These are phyloP conservation scores for Alfaro cultratus DNA, from an alignment of 2,797 vertebrate species.

Conservation along the genomic window DNA sequence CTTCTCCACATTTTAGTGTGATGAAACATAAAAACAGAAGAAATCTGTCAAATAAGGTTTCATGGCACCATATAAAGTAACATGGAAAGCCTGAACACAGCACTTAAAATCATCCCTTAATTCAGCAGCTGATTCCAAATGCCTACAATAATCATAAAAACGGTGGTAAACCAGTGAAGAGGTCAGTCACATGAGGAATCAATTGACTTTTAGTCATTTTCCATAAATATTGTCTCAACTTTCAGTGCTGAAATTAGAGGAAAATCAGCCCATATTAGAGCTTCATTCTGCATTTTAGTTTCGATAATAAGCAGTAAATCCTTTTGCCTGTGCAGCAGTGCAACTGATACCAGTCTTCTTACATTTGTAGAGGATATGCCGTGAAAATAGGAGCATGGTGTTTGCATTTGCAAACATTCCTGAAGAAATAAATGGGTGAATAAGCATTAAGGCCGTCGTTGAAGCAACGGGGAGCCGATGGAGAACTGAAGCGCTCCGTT, in stretches of 20 bases:
- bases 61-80: constrained; percentile 47
- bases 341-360: not conserved
- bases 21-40: constrained; percentile 9
- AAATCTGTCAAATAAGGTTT: constrained; percentile 22
- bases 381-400: constrained; percentile 25
- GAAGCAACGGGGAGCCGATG: constrained; percentile 54
- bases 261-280: constrained; percentile 19
- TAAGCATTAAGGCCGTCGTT: constrained; percentile 31
- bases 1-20: not conserved
- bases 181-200: constrained; percentile 61
- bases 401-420: constrained; percentile 42
- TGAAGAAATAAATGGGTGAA: constrained; percentile 51
- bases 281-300: constrained; percentile 5
- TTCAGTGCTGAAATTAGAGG: constrained; percentile 15
- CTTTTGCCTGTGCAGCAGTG: constrained; percentile 2
- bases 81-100: constrained; percentile 35
- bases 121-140: constrained; percentile 27
- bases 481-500: constrained; percentile 61
- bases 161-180: constrained; percentile 47
- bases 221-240: constrained; percentile 46
- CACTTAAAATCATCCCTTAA: constrained; percentile 43
- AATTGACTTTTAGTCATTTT: constrained; percentile 36
- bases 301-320: constrained; percentile 6
- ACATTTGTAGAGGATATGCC: constrained; percentile 10
- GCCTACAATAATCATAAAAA: constrained; percentile 60